Base-by-base conservation (phyloP, 2,797 vertebrate species). In the Astyanax mexicanus region DNA sequence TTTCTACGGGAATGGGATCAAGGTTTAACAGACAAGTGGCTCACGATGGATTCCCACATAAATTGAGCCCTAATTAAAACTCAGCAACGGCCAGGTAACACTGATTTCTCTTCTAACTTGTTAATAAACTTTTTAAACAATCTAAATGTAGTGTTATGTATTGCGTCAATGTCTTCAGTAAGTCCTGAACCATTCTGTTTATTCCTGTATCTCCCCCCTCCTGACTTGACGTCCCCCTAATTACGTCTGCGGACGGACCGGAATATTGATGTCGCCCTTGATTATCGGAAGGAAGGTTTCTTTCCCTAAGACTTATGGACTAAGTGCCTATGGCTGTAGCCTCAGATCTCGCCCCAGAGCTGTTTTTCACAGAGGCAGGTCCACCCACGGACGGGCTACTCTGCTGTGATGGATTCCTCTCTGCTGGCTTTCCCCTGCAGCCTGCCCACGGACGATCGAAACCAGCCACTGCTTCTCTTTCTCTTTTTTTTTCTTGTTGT, bases 331-430 rank as follows among this genome's bases (percentile, higher is more conserved):
- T 66, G 55, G 23, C 64, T 61, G 58, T 79, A 73, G 80, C 78
- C 62, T 80, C 66, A 68, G 62, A 77, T 81, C 79, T 81, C 69
- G 51, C 57, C 77, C 77, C 67, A 75, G 70, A 80, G 79, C 75
- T 66, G 78, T 86, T 84, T 81, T 76, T 81, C 80, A 80, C 51
- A 13, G 51, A 79, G 80, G 75, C 82, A 79, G 75, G 65, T 84
- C 83, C 81, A 83, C 84, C 84, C 84, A 83, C 81, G 45, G 58
- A 54, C 69, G 37, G 71, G 70, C 76, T 64, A 75, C 49, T 76
- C 70, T 70, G 64, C 77, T 80, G 73, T 82, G 80, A 86, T 84
- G 74, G 83, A 88, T 82, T 82, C 71, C 72, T 81, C 74, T 45
- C 58, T 61, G 44, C 67, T 4, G 65, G 78, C 83, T 74, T 82